These are phyloP conservation scores for Cyanoramphus novaezelandiae DNA, from an alignment of 2,113 vertebrate species.

Conservation along the genomic window DNA sequence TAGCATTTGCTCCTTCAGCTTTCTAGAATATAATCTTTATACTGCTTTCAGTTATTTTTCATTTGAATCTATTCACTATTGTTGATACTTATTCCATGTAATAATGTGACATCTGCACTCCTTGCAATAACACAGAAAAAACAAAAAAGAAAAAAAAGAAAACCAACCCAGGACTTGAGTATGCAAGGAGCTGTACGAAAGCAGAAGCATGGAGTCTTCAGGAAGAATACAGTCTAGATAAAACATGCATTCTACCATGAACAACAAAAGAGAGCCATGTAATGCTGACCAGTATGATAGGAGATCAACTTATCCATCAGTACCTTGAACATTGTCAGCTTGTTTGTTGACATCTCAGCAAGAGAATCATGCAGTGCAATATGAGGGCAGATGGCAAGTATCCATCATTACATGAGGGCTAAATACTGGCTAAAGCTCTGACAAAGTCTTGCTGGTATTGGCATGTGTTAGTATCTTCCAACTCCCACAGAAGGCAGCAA, in stretches of 20 bases:
- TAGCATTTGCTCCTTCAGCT: not conserved
- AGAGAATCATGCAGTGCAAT: not conserved
- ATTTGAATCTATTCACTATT: not conserved
- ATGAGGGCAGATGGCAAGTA: not conserved
- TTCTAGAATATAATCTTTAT: not conserved
- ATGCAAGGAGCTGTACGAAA: not conserved
- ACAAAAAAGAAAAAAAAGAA: not conserved
- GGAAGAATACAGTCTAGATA: not conserved
- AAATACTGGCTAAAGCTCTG: not conserved
- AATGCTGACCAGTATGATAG: not conserved
- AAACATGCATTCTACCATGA: not conserved
- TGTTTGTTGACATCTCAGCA: not conserved
- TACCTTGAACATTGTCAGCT: not conserved
- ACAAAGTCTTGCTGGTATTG: not conserved
- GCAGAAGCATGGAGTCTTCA: not conserved
- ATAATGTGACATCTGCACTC: not conserved
- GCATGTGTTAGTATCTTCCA: not conserved
- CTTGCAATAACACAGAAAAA: not conserved
- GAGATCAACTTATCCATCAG: not conserved
- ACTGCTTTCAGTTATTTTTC: not conserved
- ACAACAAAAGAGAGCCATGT: not conserved
- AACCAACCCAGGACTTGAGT: not conserved
- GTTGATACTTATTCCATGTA: not conserved
- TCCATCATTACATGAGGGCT: fast-evolving
- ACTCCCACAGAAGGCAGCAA: not conserved